Conservation (phyloP, 2,113 vertebrate species). For the Caranx melampygus region DNA sequence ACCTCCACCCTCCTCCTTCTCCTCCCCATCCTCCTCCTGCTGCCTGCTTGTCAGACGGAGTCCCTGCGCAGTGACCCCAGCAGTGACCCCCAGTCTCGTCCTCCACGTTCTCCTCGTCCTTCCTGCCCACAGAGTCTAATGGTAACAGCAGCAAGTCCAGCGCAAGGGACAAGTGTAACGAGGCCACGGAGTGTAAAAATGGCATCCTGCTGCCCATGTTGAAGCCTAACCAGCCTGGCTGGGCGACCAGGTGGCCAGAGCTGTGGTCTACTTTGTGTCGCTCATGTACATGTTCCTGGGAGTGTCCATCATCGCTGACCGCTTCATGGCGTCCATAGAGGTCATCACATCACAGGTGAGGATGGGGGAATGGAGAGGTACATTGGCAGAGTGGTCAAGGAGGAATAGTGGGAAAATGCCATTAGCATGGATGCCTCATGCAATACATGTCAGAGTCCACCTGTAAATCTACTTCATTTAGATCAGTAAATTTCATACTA, state of each 20-base stretch:
- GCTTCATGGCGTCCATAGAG: conserved; percentile 99
- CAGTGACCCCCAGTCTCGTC: conserved; percentile 17
- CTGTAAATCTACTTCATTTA: too few relatives aligned
- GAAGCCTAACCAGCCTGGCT: conserved; percentile 82
- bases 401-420: too few relatives aligned
- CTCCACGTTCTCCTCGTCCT: conserved; percentile 50
- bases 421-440: too few relatives aligned
- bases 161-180: conserved; percentile 56
- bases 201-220: conserved; percentile 94
- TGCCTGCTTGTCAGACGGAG: conserved; percentile 73
- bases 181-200: conserved; percentile 77
- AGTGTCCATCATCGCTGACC: conserved; percentile 97
- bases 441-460: too few relatives aligned
- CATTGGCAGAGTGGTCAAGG: too few relatives aligned
- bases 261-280: conserved; percentile 92
- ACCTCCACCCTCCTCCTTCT: conserved; percentile 59
- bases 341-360: conserved; percentile 98
- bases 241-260: conserved; percentile 87
- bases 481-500: too few relatives aligned
- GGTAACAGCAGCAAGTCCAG: conserved; percentile 5
- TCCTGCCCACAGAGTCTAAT: conserved; percentile 19
- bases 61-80: conserved; percentile 66
- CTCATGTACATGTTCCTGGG: conserved; percentile 99
- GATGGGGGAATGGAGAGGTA: too few relatives aligned
- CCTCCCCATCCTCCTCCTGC: conserved; percentile 67